Conservation (phyloP, 1,140 invertebrate genomes). For the Drosophila willistoni region DNA sequence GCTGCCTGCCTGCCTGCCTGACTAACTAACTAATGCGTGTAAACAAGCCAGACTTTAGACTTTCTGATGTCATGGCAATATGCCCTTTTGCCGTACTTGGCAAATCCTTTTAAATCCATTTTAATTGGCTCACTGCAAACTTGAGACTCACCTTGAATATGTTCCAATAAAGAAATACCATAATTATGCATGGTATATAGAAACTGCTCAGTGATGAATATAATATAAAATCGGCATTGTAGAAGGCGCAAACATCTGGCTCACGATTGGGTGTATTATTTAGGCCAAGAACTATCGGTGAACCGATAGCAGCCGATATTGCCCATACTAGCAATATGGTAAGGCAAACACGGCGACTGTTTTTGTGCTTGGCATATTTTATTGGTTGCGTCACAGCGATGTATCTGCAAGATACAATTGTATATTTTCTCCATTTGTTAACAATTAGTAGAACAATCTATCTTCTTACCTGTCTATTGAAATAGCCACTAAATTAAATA, state of each 20-base stretch:
- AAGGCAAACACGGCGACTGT: conserved; percentile 96
- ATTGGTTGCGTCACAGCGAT: conserved; percentile 99
- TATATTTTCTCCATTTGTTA: no score
- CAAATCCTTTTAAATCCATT: conserved; percentile 41
- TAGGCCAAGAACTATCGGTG: conserved; percentile 97
- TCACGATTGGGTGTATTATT: conserved; percentile 93
- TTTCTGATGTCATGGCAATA: conserved; percentile 47
- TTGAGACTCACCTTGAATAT: conserved; percentile 94
- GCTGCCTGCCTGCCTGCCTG: not conserved
- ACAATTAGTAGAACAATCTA: no score
- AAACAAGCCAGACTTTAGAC: conserved; percentile 32
- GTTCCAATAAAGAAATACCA: conserved; percentile 99
- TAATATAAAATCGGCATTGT: conserved; percentile 99
- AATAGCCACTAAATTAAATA: conserved; percentile 99
- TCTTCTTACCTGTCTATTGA: conserved; percentile 97
- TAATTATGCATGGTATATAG: conserved; percentile 99
- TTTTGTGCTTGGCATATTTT: conserved; percentile 99
- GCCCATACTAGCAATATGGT: conserved; percentile 99
- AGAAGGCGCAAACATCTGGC: conserved; percentile 95
- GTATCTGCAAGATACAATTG: conserved; percentile 88
- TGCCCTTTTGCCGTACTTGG: conserved; percentile 1
- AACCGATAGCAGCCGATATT: conserved; percentile 97
- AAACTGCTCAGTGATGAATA: conserved; percentile 99
- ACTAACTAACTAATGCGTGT: conserved; percentile 48
- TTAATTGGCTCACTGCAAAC: conserved; percentile 40